Base-by-base conservation (phyloP, 2,888 invertebrate species). In the Conops quadrifasciatus region DNA sequence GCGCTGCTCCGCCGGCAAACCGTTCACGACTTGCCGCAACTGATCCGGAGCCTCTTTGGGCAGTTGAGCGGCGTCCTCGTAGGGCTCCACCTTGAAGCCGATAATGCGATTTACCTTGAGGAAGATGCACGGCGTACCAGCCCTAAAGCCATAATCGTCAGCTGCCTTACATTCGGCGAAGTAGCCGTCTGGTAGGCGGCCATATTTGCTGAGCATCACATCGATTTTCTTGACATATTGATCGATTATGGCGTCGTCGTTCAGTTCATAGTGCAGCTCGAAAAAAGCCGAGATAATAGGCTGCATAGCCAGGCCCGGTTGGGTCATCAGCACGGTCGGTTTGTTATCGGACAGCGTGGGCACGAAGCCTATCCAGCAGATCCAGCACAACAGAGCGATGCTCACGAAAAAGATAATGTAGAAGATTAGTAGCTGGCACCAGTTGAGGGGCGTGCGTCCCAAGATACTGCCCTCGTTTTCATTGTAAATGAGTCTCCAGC, bases 101-200 rank as follows among this genome's bases (percentile, higher is more conserved):
- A 87, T 91, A 78, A 93, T 92, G 87, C 89, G 91, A 85, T 95
- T 95, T 59, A 95, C 85, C 83, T 94, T 94, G 74, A 95, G 87
- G 78, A 94, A 90, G 75, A 95, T 85, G 83, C 95, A 95, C 4
- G 95, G 95, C 60, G 89, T 88, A 19, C 91, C 89, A 68, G 87
- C 86, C 73, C 88, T 87, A 82, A 90, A 94, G 9, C 94, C 93
- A 80, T 90, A 95, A 11, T 83, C 78, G n/a, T 84, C 77, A 1
- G 76, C 76, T 1, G 84, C 79, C 13, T 86, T 84, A 77, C 91
- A 91, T 2, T 85, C 83, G 2, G 87, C 88, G 76, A 87, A 86
- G 15, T 30, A 15, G 1, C 19, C 47, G 19, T 26, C 16, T 16
- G 2, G 15, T 16, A 60, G 2, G 1, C 7, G 11, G 21, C 64